A percentile compares a stretch with the other conserved stretches of the same genome.
Evolutionary conservation across 1,140 invertebrate species (phyloP).

Genomic region (Halesus radiatus): DNA sequence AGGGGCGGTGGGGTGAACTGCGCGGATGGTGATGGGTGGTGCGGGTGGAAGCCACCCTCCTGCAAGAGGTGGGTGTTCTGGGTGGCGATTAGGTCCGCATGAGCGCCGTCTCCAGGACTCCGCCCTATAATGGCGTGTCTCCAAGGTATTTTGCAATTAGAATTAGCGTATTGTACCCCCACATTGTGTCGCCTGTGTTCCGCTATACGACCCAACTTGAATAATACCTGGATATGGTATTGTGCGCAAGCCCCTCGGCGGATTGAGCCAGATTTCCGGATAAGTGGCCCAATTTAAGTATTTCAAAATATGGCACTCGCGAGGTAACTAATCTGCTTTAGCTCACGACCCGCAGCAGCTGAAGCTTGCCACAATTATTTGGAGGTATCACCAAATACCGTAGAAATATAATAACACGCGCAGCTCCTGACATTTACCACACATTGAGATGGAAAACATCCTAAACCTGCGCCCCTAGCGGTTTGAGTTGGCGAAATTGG

Average conservation of each 20-base stretch:
- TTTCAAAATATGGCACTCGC: no score
- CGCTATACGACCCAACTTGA: constrained; percentile 26
- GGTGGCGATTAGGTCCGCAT: constrained; percentile 42
- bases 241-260: not conserved
- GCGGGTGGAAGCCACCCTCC: no score
- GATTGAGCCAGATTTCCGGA: not conserved
- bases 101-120: constrained; percentile 49
- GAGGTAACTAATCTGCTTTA: no score
- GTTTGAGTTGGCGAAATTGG: no score
- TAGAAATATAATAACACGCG: no score
- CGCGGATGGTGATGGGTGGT: no score
- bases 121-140: constrained; percentile 51
- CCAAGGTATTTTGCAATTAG: constrained; percentile 55
- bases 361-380: no score
- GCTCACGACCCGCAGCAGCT: no score
- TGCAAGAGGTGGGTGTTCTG: not conserved
- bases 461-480: no score
- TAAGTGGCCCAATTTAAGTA: constrained; percentile 5
- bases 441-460: no score
- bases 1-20: constrained; percentile 3
- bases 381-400: no score
- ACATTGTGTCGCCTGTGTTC: constrained; percentile 41
- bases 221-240: constrained; percentile 1
- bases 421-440: no score
- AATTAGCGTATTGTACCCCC: constrained; percentile 36